Percentiles rank a stretch among this genome's conserved stretches.
Conservation (phyloP, 2,113 vertebrate species). For the Ctenomys sociabilis region DNA sequence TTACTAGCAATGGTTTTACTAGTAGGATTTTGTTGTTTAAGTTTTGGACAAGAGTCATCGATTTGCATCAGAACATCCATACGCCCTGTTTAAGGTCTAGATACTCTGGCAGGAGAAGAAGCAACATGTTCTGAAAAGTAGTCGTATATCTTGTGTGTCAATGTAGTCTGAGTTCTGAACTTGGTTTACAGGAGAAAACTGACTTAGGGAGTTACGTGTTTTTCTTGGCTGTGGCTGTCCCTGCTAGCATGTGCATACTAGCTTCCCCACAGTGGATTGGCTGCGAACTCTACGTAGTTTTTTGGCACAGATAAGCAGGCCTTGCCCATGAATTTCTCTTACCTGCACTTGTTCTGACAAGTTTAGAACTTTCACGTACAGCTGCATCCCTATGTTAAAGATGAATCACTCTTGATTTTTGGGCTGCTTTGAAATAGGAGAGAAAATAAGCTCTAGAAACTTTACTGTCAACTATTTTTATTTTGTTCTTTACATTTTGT, state of each 20-base stretch:
- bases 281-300: neutral
- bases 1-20: neutral
- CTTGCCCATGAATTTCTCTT: neutral
- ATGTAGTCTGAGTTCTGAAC: neutral
- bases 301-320: neutral
- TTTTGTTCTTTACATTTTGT: neutral
- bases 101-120: neutral
- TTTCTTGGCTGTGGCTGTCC: neutral
- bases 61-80: neutral
- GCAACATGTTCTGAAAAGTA: neutral
- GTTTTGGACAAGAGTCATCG: neutral
- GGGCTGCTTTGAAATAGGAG: neutral
- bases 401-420: neutral
- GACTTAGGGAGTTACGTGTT: neutral
- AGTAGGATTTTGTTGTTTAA: neutral
- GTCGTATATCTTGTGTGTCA: neutral
- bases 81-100: neutral
- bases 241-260: neutral
- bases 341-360: conserved; percentile 47
- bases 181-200: neutral
- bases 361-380: conserved; percentile 37
- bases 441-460: neutral
- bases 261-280: neutral
- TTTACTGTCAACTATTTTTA: neutral
- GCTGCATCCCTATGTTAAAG: neutral